phyloP scores from a whole-genome alignment of 2,888 invertebrate species.

The Suillia variegata region DNA sequence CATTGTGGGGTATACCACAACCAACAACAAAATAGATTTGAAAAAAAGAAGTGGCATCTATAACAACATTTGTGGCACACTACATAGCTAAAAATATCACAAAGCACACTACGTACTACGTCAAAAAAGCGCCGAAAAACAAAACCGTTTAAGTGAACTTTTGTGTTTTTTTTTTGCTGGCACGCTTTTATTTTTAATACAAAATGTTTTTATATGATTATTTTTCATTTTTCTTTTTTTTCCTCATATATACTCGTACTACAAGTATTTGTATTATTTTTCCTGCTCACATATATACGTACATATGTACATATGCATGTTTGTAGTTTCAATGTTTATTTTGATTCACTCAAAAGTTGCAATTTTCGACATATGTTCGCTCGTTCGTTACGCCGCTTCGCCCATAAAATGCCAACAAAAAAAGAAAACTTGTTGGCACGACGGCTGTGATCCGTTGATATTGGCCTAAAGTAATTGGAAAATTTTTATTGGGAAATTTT shows the following conservation, averaged over 20 bases:
- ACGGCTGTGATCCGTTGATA: too few relatives aligned
- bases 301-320: too few relatives aligned
- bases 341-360: background rate
- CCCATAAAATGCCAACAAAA: background rate
- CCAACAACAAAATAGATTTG: background rate
- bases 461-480: conserved; percentile 38
- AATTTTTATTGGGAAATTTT: conserved; percentile 43
- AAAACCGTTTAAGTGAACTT: background rate
- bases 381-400: background rate
- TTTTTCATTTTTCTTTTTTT: too few relatives aligned
- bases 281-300: background rate
- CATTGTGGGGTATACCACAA: too few relatives aligned
- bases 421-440: too few relatives aligned
- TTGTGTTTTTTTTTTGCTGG: background rate
- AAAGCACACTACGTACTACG: too few relatives aligned
- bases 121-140: background rate
- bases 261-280: too few relatives aligned
- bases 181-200: background rate
- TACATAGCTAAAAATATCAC: background rate
- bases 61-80: background rate
- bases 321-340: too few relatives aligned
- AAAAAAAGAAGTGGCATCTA: background rate
- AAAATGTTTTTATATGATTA: background rate
- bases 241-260: too few relatives aligned
- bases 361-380: conserved; percentile 10